These are phyloP conservation scores for Mythimna pallens DNA, from an alignment of 2,888 invertebrate species.

Conservation along the genomic window DNA sequence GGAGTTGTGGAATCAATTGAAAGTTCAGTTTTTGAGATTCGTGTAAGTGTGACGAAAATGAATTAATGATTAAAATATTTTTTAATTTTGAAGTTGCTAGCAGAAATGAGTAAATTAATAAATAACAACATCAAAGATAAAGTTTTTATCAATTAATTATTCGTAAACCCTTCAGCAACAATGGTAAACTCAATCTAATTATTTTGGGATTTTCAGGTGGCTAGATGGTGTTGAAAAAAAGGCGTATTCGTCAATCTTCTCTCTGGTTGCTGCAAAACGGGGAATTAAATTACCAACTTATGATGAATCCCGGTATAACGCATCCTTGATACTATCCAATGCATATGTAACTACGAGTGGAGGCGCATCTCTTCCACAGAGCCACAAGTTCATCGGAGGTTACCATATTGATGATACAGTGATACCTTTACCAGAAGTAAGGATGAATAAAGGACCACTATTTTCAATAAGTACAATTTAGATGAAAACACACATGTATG, in stretches of 20 bases:
- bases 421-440: slow-evolving; percentile 75
- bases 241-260: slow-evolving; percentile 61
- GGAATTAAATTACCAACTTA: slow-evolving; percentile 71
- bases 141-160: neutral
- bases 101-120: slow-evolving; percentile 2
- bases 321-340: slow-evolving; percentile 76
- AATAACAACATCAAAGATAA: neutral
- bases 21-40: slow-evolving; percentile 27
- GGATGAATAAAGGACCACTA: neutral
- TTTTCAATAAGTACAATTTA: neutral
- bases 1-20: slow-evolving; percentile 66
- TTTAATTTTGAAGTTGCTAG: too few species aligned
- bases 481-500: too few species aligned
- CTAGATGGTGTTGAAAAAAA: slow-evolving; percentile 15
- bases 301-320: slow-evolving; percentile 72
- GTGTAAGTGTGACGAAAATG: slow-evolving; percentile 56
- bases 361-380: slow-evolving; percentile 73
- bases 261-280: slow-evolving; percentile 65
- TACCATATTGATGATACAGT: slow-evolving; percentile 76
- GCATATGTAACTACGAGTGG: slow-evolving; percentile 75
- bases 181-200: too few species aligned
- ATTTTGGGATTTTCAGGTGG: slow-evolving; percentile 13
- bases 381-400: slow-evolving; percentile 76
- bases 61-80: too few species aligned
- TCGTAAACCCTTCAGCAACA: too few species aligned